Evolutionary conservation across 2,888 invertebrate genomes (phyloP).

Genomic region (Tiphia femorata): DNA sequence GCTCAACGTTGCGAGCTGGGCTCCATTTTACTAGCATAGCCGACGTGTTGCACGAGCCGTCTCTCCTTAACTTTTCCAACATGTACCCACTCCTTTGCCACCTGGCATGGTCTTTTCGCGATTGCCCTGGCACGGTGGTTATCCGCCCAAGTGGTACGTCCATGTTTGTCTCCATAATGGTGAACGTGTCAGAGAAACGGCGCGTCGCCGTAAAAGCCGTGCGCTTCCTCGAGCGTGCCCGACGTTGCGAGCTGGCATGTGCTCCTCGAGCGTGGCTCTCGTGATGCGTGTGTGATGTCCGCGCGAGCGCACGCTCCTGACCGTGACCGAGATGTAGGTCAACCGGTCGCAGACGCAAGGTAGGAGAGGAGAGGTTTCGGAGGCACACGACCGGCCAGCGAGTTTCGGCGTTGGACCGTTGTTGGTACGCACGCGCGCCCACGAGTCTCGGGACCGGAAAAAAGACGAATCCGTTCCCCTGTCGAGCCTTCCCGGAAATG

Average conservation of each 20-base stretch:
- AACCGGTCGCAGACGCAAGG: constrained; percentile 58
- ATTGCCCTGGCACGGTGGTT: too few species aligned
- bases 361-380: constrained; percentile 20
- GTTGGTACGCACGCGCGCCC: neutral
- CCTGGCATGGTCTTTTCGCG: too few species aligned
- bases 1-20: too few species aligned
- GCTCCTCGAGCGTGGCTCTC: constrained; percentile 19
- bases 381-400: too few species aligned
- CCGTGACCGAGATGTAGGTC: constrained; percentile 66
- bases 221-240: constrained; percentile 19
- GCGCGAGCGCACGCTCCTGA: constrained; percentile 47
- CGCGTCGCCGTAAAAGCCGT: constrained; percentile 14
- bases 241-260: constrained; percentile 17
- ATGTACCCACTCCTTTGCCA: too few species aligned
- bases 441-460: constrained; percentile 36
- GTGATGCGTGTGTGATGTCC: too few species aligned
- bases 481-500: neutral
- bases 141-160: too few species aligned
- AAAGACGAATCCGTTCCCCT: constrained; percentile 13
- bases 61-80: too few species aligned
- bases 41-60: too few species aligned
- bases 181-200: constrained; percentile 4
- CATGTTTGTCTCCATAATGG: too few species aligned
- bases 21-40: too few species aligned
- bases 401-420: too few species aligned